A percentile compares a stretch with the other conserved stretches of the same genome.
Conservation (phyloP, 2,797 vertebrate species). For the Danio choprae region DNA sequence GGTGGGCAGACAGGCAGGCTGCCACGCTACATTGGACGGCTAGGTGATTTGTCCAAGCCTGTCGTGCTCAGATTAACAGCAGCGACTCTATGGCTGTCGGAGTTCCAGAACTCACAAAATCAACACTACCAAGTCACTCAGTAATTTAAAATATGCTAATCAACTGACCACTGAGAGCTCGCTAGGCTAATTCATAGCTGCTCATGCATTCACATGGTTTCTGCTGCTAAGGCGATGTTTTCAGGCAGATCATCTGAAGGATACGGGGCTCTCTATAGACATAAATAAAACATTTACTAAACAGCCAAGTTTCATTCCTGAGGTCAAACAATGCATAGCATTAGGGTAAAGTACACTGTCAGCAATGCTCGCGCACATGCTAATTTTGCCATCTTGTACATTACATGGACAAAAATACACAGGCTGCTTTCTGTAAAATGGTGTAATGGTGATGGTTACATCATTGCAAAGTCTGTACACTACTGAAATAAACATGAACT, state of each 20-base stretch:
- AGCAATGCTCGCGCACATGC: conserved; percentile 37
- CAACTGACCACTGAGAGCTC: conserved; percentile 7
- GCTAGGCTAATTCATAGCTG: conserved; percentile 8
- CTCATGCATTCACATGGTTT: conserved; percentile 12
- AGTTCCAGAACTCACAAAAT: conserved; percentile 11
- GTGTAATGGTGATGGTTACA: conserved; percentile 3
- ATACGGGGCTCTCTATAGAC: conserved; percentile 39
- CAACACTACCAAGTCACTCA: neutral
- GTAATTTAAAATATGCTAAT: conserved; percentile 8
- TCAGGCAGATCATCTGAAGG: conserved; percentile 26
- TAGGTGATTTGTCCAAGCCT: conserved; percentile 55
- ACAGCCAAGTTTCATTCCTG: conserved; percentile 56
- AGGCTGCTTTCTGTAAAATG: neutral
- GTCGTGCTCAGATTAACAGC: conserved; percentile 46
- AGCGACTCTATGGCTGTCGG: conserved; percentile 22
- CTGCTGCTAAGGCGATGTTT: conserved; percentile 13
- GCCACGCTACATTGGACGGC: conserved; percentile 46
- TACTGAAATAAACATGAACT: conserved; percentile 40
- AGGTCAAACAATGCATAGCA: conserved; percentile 49
- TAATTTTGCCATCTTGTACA: conserved; percentile 22
- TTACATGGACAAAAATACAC: conserved; percentile 9
- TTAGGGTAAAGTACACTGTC: conserved; percentile 37
- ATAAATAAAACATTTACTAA: conserved; percentile 57
- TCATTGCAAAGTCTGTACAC: conserved; percentile 4
- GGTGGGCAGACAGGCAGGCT: conserved; percentile 47